Conservation (phyloP, 2,113 vertebrate species). For the Tonatia bakeri region DNA sequence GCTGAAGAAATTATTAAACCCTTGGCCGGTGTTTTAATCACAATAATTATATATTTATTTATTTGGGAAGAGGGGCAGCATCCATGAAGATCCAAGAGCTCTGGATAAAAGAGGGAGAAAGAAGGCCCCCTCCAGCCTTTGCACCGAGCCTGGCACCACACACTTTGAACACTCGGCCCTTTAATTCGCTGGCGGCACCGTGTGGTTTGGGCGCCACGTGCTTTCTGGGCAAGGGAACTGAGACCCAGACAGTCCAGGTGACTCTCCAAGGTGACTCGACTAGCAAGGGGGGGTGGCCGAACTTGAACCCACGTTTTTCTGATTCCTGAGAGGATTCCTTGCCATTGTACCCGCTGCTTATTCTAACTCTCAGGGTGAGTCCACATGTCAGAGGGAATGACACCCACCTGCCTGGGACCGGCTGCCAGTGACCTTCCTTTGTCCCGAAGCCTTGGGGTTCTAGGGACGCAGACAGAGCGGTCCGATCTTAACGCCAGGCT, state of each 20-base stretch:
- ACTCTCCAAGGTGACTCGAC: background rate
- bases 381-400: background rate
- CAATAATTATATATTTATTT: background rate
- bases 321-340: background rate
- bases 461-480: background rate
- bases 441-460: background rate
- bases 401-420: background rate
- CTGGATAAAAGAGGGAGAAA: background rate
- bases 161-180: accelerated
- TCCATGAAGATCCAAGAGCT: background rate
- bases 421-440: background rate
- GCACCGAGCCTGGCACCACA: background rate
- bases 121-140: accelerated
- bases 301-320: background rate
- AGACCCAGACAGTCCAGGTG: background rate
- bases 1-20: constrained; percentile 46
- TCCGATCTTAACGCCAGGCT: background rate
- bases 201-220: no score
- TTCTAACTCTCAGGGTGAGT: background rate
- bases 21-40: constrained; percentile 43
- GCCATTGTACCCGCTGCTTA: background rate
- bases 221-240: background rate
- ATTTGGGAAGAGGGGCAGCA: background rate
- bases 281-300: background rate
- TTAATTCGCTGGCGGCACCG: accelerated